These are phyloP conservation scores for Struthidea cinerea DNA, from an alignment of 2,113 vertebrate genomes.

Conservation along the genomic window DNA sequence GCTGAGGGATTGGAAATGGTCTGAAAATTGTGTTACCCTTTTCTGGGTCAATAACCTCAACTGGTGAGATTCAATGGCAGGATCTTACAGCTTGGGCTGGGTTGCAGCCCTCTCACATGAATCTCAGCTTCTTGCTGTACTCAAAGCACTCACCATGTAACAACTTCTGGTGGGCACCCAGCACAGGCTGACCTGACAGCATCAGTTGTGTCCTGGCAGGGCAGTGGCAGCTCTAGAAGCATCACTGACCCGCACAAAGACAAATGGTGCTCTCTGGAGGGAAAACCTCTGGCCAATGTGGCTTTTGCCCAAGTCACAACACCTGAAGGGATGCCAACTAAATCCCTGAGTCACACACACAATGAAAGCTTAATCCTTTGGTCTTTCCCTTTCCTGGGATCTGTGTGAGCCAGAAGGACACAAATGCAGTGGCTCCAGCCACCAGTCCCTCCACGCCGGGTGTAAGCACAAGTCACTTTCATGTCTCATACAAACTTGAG, in stretches of 20 bases:
- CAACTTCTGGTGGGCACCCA: rapidly evolving
- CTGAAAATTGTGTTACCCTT: constrained; percentile 37
- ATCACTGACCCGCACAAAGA: background rate
- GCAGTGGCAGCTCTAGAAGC: background rate
- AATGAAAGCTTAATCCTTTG: rapidly evolving
- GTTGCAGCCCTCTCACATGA: rapidly evolving
- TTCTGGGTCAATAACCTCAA: constrained; percentile 30
- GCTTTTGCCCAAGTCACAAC: background rate
- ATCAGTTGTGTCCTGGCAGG: rapidly evolving
- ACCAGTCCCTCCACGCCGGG: rapidly evolving
- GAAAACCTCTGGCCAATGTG: background rate
- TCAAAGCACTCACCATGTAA: background rate
- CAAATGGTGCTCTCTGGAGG: background rate
- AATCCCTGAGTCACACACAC: rapidly evolving
- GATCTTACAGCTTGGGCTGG: background rate
- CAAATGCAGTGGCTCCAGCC: background rate
- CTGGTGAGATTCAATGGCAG: background rate
- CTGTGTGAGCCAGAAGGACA: background rate
- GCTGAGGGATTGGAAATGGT: constrained; percentile 28
- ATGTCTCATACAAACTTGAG: constrained; percentile 49
- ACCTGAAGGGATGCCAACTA: background rate
- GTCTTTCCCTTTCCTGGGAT: background rate
- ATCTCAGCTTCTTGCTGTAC: background rate
- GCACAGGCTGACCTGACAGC: background rate
- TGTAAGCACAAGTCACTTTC: background rate